These are phyloP conservation scores for Reinhardtius hippoglossoides DNA, from an alignment of 2,113 vertebrate species.

Conservation along the genomic window DNA sequence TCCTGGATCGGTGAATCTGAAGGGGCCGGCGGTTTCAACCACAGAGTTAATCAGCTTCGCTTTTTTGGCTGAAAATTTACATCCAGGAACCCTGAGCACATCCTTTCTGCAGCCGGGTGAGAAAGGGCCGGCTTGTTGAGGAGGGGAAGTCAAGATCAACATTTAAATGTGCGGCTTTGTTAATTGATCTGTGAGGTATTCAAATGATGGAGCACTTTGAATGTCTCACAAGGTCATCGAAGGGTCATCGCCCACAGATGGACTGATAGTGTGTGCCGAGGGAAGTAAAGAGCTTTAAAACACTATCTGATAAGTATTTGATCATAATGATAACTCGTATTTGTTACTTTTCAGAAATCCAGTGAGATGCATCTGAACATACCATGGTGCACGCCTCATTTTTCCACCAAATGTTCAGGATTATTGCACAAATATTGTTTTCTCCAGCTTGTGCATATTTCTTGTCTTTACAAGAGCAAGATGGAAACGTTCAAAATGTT, in stretches of 20 bases:
- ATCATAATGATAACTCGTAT: too few relatives aligned
- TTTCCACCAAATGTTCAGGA: not conserved
- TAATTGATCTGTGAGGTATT: conserved; percentile 73
- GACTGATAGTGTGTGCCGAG: rapidly evolving
- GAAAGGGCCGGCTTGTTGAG: conserved; percentile 73
- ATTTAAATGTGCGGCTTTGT: conserved; percentile 71
- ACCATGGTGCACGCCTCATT: not conserved
- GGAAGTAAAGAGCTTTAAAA: not conserved
- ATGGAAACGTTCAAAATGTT: not conserved
- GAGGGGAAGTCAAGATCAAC: conserved; percentile 76
- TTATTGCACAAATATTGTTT: not conserved
- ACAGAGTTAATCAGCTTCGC: conserved; percentile 72
- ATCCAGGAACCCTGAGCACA: conserved; percentile 78
- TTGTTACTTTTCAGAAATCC: not conserved
- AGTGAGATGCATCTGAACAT: not conserved
- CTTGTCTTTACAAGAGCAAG: not conserved
- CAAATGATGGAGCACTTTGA: conserved; percentile 70
- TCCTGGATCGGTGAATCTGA: conserved; percentile 76
- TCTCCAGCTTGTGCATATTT: not conserved
- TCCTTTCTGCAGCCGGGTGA: conserved; percentile 74
- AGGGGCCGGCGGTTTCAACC: conserved; percentile 67
- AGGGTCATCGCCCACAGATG: conserved; percentile 3
- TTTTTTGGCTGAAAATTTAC: conserved; percentile 82
- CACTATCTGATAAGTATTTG: too few relatives aligned
- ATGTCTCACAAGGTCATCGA: conserved; percentile 48